phyloP scores from a whole-genome alignment of 2,113 vertebrate genomes.

The Sorex araneus region DNA sequence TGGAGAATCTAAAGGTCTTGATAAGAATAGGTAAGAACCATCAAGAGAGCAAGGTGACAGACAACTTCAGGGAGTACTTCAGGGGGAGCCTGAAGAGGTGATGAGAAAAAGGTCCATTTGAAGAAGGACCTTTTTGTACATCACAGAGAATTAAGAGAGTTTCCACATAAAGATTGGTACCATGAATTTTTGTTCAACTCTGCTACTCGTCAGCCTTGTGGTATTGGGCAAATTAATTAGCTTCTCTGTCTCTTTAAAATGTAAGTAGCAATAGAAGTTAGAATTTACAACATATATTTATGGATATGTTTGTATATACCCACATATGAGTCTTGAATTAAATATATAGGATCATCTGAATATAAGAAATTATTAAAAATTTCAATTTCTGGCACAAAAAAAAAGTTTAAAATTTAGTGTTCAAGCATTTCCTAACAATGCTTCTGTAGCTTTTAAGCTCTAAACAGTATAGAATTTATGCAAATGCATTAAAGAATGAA shows the following conservation, averaged over 20 bases:
- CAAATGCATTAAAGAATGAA: constrained; percentile 93
- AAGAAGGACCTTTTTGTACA: not conserved
- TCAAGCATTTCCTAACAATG: constrained; percentile 91
- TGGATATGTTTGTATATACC: not conserved
- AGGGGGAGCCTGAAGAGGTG: not conserved
- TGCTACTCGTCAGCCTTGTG: not conserved
- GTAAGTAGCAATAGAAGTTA: constrained; percentile 7
- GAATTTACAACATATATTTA: not conserved
- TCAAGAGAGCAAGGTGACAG: too few relatives aligned
- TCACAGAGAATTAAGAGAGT: not conserved
- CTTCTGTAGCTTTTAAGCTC: constrained; percentile 93
- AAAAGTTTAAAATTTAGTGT: constrained; percentile 43
- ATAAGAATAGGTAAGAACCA: too few relatives aligned
- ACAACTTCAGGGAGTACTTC: not conserved
- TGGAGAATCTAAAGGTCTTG: too few relatives aligned
- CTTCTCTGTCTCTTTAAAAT: constrained; percentile 29
- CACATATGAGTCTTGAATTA: constrained; percentile 9
- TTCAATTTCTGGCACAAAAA: not conserved
- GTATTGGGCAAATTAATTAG: not conserved
- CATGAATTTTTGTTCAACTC: not conserved
- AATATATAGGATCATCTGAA: constrained; percentile 16
- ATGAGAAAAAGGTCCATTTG: not conserved
- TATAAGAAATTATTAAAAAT: not conserved
- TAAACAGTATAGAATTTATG: constrained; percentile 92
- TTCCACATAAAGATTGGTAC: not conserved